Evolutionary conservation across 2,888 invertebrate species (phyloP), one percentile per base, ranked within the genome.

Genomic region (Lissocephala sabroskyi): DNA sequence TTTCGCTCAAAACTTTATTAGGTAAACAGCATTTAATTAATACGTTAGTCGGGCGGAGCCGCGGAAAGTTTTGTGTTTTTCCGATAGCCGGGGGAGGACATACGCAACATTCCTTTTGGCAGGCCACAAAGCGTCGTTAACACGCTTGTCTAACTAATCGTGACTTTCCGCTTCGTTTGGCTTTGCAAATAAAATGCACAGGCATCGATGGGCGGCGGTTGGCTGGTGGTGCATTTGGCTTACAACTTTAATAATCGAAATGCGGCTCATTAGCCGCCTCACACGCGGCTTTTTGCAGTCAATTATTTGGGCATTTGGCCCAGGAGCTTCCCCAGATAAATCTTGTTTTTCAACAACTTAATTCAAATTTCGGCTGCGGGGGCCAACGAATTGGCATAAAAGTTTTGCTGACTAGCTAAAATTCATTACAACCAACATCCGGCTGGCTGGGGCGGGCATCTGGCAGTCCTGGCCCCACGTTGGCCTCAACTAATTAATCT

Each of bases 121-220:
- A 47, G 29, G 52, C 52, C 56, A 51, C 58, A 52, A 33, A 30
- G 41, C 55, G 59, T 75, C 67, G 75, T 79, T 79, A 80, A 75
- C 80, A 73, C 77, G 79, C 73, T 79, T 81, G 80, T 79, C 77
- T 81, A 81, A 79, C 81, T 81, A 81, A 81, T 81, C 80, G 80
- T 79, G 77, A 79, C 80, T 80, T 81, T 74, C 79, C 79, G 79
- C 81, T 81, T 81, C 79, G 81, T 79, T 80, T 76, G 78, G 67
- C 68, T 79, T 79, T 66, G 65, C 80, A 79, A 80, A 80, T 77
- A 80, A 74, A 74, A 73, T 73, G 54, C 60, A 56, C 62, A 56
- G 39, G 43, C 17, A 40, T 42, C 39, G 33, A 39, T 18, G 53
- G 41, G 50, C 26, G 49, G 39, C 36, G 13, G 52, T 44, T 13